Percentiles rank a stretch among this genome's conserved stretches.
Evolutionary conservation across 1,140 invertebrate species (phyloP).

Genomic region (Chironomus tepperi): DNA sequence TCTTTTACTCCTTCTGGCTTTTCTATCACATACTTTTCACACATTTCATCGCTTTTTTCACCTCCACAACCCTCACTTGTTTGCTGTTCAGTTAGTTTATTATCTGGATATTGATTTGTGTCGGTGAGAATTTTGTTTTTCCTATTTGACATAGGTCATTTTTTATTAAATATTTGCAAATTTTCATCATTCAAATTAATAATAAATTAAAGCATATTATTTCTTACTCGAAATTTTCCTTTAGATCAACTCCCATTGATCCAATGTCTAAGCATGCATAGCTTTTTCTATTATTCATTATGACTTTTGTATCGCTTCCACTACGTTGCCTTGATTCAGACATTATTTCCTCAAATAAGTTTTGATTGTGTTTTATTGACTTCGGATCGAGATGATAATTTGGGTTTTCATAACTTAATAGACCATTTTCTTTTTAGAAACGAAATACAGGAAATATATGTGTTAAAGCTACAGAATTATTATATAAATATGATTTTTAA

Average conservation of each 20-base stretch:
- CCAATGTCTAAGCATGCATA: constrained; percentile 57
- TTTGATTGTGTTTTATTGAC: constrained; percentile 34
- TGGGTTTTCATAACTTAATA: constrained; percentile 78
- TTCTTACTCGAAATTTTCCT: constrained; percentile 27
- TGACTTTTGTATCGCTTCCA: constrained; percentile 29
- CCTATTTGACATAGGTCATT: background rate
- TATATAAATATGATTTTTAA: too few species aligned
- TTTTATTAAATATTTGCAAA: constrained; percentile 43
- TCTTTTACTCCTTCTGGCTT: constrained; percentile 41
- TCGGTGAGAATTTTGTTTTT: constrained; percentile 18
- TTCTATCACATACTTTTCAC: constrained; percentile 26
- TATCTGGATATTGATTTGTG: constrained; percentile 49
- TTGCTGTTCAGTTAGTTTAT: constrained; percentile 29
- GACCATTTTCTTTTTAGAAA: constrained; percentile 66
- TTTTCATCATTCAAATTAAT: too few species aligned
- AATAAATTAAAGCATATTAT: background rate
- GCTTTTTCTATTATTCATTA: constrained; percentile 40
- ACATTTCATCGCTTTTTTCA: constrained; percentile 40
- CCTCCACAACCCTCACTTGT: constrained; percentile 31
- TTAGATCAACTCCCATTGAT: constrained; percentile 63
- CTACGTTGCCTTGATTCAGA: constrained; percentile 39
- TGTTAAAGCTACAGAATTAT: constrained; percentile 5
- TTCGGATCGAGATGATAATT: constrained; percentile 74
- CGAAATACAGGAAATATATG: constrained; percentile 29
- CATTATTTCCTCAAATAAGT: constrained; percentile 27